A percentile compares a stretch with the other conserved stretches of the same genome.
Evolutionary conservation across 2,888 invertebrate species (phyloP).

Genomic region (Calameuta idolon): DNA sequence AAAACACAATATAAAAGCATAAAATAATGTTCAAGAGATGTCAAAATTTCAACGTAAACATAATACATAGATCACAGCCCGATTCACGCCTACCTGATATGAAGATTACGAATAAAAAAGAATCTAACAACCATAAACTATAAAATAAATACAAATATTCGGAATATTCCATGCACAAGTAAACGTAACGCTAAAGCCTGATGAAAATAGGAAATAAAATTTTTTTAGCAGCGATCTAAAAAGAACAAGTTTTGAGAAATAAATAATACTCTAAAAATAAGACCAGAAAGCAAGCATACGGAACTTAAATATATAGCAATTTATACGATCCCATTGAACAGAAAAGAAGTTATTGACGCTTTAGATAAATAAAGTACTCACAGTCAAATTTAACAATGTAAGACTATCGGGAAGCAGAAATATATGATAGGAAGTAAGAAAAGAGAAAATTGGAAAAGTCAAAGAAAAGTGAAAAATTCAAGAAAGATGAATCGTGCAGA

Average conservation of each 20-base stretch:
- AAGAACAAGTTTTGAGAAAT: neutral
- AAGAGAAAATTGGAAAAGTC: neutral
- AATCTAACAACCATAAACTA: neutral
- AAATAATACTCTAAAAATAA: neutral
- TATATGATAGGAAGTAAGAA: neutral
- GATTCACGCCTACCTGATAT: neutral
- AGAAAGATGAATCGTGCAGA: neutral
- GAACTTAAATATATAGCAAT: neutral
- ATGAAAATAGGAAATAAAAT: neutral
- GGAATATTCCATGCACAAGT: neutral
- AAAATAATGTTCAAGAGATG: neutral
- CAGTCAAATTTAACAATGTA: neutral
- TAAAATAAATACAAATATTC: neutral
- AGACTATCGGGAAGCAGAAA: neutral
- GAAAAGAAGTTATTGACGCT: neutral
- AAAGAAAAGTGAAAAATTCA: neutral
- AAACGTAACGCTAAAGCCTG: neutral
- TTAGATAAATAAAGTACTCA: neutral
- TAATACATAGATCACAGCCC: neutral
- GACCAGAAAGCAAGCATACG: neutral
- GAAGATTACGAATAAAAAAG: neutral
- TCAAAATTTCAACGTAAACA: neutral
- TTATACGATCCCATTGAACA: neutral
- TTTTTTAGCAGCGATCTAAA: neutral
- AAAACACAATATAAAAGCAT: neutral